phyloP scores from a whole-genome alignment of 2,888 invertebrate species.

The Nasonia oneida region DNA sequence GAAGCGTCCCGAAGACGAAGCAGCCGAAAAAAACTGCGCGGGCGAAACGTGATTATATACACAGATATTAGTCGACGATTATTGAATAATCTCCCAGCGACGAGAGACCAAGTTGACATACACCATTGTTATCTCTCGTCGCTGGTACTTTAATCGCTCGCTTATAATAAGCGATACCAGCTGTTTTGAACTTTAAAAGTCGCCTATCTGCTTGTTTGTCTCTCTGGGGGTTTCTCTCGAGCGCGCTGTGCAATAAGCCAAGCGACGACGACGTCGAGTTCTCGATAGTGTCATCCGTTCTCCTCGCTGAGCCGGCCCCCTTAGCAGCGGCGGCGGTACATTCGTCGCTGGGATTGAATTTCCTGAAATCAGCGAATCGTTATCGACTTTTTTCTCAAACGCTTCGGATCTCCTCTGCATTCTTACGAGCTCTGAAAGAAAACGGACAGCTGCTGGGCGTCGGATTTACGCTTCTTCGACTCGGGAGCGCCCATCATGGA shows the following conservation, averaged over 20 bases:
- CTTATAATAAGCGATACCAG: constrained; percentile 65
- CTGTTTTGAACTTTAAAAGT: constrained; percentile 70
- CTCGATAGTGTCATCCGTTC: background rate
- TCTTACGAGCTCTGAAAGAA: background rate
- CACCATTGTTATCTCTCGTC: background rate
- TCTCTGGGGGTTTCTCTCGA: constrained; percentile 19
- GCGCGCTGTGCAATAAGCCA: background rate
- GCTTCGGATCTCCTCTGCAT: too few species aligned
- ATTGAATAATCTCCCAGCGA: background rate
- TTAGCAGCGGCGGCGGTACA: background rate
- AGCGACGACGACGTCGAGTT: background rate
- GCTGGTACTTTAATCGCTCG: constrained; percentile 1
- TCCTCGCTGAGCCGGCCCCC: too few species aligned
- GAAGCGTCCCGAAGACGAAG: constrained; percentile 69
- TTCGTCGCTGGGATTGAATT: background rate
- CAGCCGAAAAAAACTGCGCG: constrained; percentile 71
- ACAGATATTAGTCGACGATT: background rate
- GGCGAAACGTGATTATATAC: constrained; percentile 17
- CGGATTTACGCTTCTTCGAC: constrained; percentile 29
- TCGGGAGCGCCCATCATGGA: constrained; percentile 19
- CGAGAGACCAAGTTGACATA: background rate
- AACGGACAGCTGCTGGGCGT: background rate
- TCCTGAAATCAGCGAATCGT: background rate
- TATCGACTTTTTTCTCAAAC: background rate
- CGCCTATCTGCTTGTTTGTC: constrained; percentile 63